Base-by-base conservation (phyloP, 2,113 vertebrate species). In the Mobula hypostoma region DNA sequence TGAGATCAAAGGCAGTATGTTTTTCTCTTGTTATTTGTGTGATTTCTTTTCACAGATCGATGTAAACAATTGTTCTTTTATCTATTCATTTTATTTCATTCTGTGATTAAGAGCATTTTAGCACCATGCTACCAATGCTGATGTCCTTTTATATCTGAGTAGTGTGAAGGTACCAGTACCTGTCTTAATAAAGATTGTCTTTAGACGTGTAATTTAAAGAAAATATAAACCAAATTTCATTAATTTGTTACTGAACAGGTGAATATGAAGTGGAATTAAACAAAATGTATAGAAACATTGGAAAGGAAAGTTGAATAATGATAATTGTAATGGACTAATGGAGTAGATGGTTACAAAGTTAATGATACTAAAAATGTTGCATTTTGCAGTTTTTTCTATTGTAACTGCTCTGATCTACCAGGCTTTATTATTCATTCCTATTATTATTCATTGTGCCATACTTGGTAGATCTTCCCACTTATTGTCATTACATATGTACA, bases 361-460 rank as follows among this genome's bases (percentile, higher is more conserved):
- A 93, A 93, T 27, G 91, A 40, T 40, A 48, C 17, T 92, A 66
- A 93, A 74, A 74, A 93, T 76, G 72, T 93, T 93, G 24, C 78
- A 95, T 90, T 68, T 68, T 61, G 15, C n/a, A 66, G 83, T 90
- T 90, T 90, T 48, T 90, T 66, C 63, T 66, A 36, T 32, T 90
- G 61, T 36, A 6, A 5, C 76, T 19, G 76, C 94, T 72, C 70
- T 68, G 21, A 12, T 85, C 74, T 40, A 94, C 92, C 76, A 80
- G 36, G 77, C 19, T 19, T 94, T 68, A 80, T 94, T 77, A 85
- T 94, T 66, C 77, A 94, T 94, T 82, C 94, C 80, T 63, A 82
- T 61, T n/a, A 4, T 82, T 85, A 36, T 94, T n/a, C 76, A 82
- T 94, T 70, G 80, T 94, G 94, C 94, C 76, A 82, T 94, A 94